Percentiles rank a stretch among this genome's conserved stretches.
Conservation (phyloP, 2,113 vertebrate species). For the Psittacula cyanocephala region DNA sequence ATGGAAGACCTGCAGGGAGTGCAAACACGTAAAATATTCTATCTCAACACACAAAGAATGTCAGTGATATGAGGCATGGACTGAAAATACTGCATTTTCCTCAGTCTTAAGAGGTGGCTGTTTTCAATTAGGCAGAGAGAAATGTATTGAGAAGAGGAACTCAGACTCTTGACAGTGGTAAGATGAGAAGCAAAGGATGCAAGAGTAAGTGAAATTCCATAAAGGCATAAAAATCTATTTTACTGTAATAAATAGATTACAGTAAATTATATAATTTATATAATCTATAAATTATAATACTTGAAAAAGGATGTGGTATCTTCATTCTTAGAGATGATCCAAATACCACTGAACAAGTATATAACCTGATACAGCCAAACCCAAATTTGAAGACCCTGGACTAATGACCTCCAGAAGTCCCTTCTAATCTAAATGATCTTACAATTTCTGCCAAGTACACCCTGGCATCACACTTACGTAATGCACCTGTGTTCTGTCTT, state of each 20-base stretch:
- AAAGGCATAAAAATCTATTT: background rate
- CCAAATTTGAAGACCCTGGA: background rate
- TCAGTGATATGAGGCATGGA: rapidly evolving
- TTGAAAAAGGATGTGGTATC: background rate
- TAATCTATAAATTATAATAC: background rate
- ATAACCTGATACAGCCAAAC: background rate
- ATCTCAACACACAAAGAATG: background rate
- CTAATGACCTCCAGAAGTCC: background rate
- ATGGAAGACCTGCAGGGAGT: background rate
- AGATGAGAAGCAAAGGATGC: background rate
- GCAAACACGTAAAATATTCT: background rate
- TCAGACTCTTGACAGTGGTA: background rate
- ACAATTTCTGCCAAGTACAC: background rate
- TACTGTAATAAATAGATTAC: background rate
- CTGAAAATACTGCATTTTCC: background rate
- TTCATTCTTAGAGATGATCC: background rate
- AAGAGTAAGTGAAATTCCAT: background rate
- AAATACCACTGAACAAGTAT: background rate
- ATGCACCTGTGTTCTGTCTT: rapidly evolving
- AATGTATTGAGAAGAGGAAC: background rate
- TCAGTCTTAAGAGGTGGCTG: background rate
- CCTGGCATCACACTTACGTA: background rate
- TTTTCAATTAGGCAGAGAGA: background rate
- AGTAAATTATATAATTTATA: too few species aligned
- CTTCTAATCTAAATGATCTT: background rate